phyloP scores from a whole-genome alignment of 1,140 invertebrate genomes.

The Littorina saxatilis region DNA sequence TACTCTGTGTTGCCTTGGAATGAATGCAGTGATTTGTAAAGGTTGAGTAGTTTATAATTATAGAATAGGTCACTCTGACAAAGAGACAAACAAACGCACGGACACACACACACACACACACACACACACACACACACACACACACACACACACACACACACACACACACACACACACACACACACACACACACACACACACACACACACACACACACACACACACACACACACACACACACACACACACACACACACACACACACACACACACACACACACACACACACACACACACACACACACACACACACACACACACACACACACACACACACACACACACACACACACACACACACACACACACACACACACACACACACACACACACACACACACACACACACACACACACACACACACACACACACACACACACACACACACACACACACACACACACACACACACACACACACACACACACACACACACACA shows the following conservation, averaged over 20 bases:
- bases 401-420: conserved; percentile 16
- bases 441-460: not conserved
- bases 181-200: conserved; percentile 13
- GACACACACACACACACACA: conserved; percentile 9
- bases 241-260: not conserved
- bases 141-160: not conserved
- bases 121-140: not conserved
- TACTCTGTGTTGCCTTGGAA: too few species aligned
- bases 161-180: too few species aligned
- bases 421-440: not conserved
- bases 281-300: conserved; percentile 6
- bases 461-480: too few species aligned
- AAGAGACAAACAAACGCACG: not conserved
- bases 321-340: not conserved
- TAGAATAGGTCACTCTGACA: too few species aligned
- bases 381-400: conserved; percentile 3
- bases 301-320: conserved; percentile 13
- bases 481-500: not conserved
- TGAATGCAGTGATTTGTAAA: too few species aligned
- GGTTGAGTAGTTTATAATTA: too few species aligned
- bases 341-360: not conserved
- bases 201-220: conserved; percentile 13
- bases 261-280: too few species aligned
- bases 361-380: too few species aligned
- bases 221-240: not conserved